phyloP scores from a whole-genome alignment of 2,797 vertebrate species.

The Ambastaia sidthimunki region DNA sequence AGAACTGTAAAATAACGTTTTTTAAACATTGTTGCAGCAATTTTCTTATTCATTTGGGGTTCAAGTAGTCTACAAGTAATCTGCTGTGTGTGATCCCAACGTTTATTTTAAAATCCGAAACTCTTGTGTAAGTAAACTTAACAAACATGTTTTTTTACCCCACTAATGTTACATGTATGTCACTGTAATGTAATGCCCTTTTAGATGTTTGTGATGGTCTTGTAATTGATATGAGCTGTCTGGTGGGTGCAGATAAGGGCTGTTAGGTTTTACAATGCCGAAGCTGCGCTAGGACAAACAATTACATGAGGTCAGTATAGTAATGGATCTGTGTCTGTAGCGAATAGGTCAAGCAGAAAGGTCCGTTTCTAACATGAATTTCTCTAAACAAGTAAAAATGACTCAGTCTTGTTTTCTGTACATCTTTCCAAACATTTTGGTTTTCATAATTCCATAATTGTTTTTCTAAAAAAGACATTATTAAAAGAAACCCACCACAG shows the following conservation, averaged over 20 bases:
- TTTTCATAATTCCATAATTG: background rate
- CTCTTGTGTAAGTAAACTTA: too few species aligned
- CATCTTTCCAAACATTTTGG: background rate
- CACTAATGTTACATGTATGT: constrained; percentile 9
- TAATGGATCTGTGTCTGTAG: constrained; percentile 47
- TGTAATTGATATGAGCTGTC: constrained; percentile 50
- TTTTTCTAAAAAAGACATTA: background rate
- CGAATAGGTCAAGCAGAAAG: constrained; percentile 21
- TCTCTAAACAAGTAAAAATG: background rate
- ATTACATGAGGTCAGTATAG: constrained; percentile 40
- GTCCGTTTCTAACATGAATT: background rate
- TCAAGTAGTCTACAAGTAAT: too few species aligned
- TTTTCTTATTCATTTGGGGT: too few species aligned
- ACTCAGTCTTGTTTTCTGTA: too few species aligned
- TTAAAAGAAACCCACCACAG: background rate
- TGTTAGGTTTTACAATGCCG: constrained; percentile 49
- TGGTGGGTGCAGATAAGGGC: constrained; percentile 44
- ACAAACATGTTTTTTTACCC: background rate
- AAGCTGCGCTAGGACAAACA: constrained; percentile 30
- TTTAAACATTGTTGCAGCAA: too few species aligned
- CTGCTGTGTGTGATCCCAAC: too few species aligned
- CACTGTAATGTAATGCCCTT: constrained; percentile 12
- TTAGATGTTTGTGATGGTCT: constrained; percentile 38
- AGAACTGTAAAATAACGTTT: too few species aligned
- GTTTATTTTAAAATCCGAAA: background rate